Conservation (phyloP, 1,140 invertebrate genomes). For the Euwallacea fornicatus region DNA sequence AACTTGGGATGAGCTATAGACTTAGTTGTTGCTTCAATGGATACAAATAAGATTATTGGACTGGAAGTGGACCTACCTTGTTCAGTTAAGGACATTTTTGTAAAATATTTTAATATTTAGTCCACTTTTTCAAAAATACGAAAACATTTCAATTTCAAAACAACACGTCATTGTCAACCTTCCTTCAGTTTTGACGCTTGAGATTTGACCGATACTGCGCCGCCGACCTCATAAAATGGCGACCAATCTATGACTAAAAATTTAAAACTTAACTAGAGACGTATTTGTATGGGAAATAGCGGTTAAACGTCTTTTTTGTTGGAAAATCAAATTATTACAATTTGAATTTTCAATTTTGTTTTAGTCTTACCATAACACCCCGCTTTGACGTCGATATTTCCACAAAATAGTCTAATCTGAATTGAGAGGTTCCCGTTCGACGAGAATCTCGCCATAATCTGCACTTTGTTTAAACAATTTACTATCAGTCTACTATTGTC, state of each 20-base stretch:
- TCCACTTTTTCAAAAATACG: slow-evolving; percentile 36
- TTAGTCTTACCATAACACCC: not conserved
- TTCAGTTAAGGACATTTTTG: slow-evolving; percentile 34
- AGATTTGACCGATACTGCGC: not conserved
- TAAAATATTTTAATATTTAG: slow-evolving; percentile 29
- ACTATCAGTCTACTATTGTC: slow-evolving; percentile 27
- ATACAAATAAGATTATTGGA: too few species aligned
- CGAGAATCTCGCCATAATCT: not conserved
- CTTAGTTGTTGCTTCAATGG: too few species aligned
- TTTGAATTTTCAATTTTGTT: slow-evolving; percentile 9
- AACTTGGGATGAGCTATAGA: too few species aligned
- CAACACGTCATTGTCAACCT: slow-evolving; percentile 47
- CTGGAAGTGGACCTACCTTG: slow-evolving; percentile 10
- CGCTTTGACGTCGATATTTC: not conserved
- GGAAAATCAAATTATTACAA: slow-evolving; percentile 11
- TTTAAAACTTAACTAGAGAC: too few species aligned
- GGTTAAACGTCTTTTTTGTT: slow-evolving; percentile 11
- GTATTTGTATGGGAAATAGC: too few species aligned
- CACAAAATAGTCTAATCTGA: too few species aligned
- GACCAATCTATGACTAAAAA: slow-evolving; percentile 22
- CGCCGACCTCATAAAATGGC: slow-evolving; percentile 34
- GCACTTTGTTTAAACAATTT: slow-evolving; percentile 34
- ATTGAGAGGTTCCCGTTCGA: not conserved
- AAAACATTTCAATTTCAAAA: slow-evolving; percentile 48
- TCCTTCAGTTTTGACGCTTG: not conserved